phyloP scores from a whole-genome alignment of 2,888 invertebrate genomes.

The Ophonus ardosiacus region DNA sequence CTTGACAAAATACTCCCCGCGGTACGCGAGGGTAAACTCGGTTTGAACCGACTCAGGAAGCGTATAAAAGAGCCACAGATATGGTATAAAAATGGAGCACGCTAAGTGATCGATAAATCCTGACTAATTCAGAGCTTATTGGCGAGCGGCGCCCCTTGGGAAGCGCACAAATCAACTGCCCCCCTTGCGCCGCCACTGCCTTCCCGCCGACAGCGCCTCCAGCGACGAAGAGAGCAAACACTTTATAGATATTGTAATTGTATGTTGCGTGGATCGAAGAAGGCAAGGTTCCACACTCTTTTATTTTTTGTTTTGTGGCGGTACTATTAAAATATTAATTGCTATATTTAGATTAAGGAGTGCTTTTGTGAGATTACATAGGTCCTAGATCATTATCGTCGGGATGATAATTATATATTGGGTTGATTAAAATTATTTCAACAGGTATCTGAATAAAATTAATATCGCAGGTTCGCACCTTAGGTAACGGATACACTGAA shows the following conservation, averaged over 20 bases:
- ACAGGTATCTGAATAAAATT: slow-evolving; percentile 40
- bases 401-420: slow-evolving; percentile 26
- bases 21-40: not conserved
- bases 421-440: slow-evolving; percentile 56
- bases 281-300: slow-evolving; percentile 23
- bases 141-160: slow-evolving; percentile 68
- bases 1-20: slow-evolving; percentile 2
- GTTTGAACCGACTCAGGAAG: slow-evolving; percentile 60
- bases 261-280: slow-evolving; percentile 43
- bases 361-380: slow-evolving; percentile 47
- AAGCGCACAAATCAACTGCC: slow-evolving; percentile 71
- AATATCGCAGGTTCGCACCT: slow-evolving; percentile 1
- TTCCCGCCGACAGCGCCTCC: slow-evolving; percentile 65
- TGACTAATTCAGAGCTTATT: slow-evolving; percentile 75
- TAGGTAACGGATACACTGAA: not conserved
- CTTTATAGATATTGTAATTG: slow-evolving; percentile 57
- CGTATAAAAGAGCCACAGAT: slow-evolving; percentile 72
- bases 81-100: slow-evolving; percentile 72
- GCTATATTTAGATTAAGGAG: slow-evolving; percentile 59
- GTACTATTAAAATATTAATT: slow-evolving; percentile 60
- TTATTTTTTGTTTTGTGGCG: slow-evolving; percentile 49
- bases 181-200: slow-evolving; percentile 68
- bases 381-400: slow-evolving; percentile 43
- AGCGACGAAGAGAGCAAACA: slow-evolving; percentile 48
- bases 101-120: slow-evolving; percentile 75